A percentile compares a stretch with the other conserved stretches of the same genome.
Evolutionary conservation across 1,140 invertebrate species (phyloP).

Genomic region (Drosophila orena): DNA sequence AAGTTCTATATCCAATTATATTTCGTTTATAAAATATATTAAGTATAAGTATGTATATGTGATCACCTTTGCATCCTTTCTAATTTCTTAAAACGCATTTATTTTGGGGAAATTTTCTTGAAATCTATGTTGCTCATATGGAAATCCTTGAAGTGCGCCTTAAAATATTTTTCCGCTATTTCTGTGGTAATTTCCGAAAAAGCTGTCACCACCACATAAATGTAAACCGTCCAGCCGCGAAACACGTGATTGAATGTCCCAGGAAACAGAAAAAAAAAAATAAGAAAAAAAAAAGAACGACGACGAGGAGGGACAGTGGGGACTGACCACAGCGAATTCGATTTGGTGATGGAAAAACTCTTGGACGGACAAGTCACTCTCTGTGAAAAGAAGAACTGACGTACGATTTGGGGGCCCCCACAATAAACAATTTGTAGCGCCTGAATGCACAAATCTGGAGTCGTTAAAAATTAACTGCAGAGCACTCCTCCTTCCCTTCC

Average conservation of each 20-base stretch:
- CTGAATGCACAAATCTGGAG: conserved; percentile 80
- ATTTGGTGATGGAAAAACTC: conserved; percentile 67
- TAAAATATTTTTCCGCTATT: background rate
- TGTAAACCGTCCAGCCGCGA: background rate
- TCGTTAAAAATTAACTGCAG: conserved; percentile 80
- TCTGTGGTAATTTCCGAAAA: background rate
- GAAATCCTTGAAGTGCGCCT: background rate
- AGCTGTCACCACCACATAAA: background rate
- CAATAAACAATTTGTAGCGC: conserved; percentile 82
- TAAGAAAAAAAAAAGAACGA: conserved; percentile 13
- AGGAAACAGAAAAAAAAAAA: conserved; percentile 2
- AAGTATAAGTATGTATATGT: too few relatives aligned
- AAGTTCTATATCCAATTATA: too few relatives aligned
- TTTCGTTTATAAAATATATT: too few relatives aligned
- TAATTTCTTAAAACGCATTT: too few relatives aligned
- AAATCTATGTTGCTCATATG: too few relatives aligned
- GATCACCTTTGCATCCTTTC: too few relatives aligned
- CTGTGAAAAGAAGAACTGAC: background rate
- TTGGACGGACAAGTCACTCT: conserved; percentile 18
- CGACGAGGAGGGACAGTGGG: background rate
- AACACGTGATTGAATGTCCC: conserved; percentile 10
- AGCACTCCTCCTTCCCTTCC: background rate
- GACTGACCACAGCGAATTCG: conserved; percentile 74
- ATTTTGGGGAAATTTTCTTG: too few relatives aligned
- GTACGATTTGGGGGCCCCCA: conserved; percentile 37